These are phyloP conservation scores for Paraplagusia blochii DNA, from an alignment of 2,113 vertebrate genomes.

Conservation along the genomic window DNA sequence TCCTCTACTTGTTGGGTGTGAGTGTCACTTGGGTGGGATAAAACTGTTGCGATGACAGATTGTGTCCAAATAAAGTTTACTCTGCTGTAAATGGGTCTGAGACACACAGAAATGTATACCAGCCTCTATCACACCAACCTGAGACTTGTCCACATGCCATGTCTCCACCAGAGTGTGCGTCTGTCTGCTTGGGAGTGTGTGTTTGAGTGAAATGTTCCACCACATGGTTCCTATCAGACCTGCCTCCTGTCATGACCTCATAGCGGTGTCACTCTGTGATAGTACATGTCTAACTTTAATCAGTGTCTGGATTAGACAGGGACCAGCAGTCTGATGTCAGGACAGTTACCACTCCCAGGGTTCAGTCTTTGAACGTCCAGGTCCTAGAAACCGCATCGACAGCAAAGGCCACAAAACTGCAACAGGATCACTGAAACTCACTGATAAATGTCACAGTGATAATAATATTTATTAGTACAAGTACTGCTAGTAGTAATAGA, in stretches of 20 bases:
- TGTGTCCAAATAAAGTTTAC: neutral
- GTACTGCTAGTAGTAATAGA: no score
- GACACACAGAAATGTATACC: conserved; percentile 1
- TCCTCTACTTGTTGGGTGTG: neutral
- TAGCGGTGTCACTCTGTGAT: conserved; percentile 11
- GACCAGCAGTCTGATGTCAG: neutral
- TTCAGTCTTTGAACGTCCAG: neutral
- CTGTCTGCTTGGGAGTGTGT: conserved; percentile 23
- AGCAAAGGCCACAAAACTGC: neutral
- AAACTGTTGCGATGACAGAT: neutral
- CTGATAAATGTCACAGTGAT: no score
- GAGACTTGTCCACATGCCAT: conserved; percentile 47
- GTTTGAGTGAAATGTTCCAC: conserved; percentile 46
- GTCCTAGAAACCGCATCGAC: neutral
- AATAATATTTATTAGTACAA: no score
- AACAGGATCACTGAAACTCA: no score
- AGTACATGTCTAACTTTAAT: conserved; percentile 1
- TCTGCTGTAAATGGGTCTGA: neutral
- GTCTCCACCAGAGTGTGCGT: conserved; percentile 27
- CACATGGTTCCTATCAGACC: conserved; percentile 40
- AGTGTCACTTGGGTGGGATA: neutral
- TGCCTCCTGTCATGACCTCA: conserved; percentile 13
- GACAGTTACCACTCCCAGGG: neutral
- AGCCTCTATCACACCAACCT: conserved; percentile 46
- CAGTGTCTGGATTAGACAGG: conserved; percentile 1